A percentile compares a stretch with the other conserved stretches of the same genome.
Conservation (phyloP, 2,888 invertebrate species). For the Ichneumoninae sp. region DNA sequence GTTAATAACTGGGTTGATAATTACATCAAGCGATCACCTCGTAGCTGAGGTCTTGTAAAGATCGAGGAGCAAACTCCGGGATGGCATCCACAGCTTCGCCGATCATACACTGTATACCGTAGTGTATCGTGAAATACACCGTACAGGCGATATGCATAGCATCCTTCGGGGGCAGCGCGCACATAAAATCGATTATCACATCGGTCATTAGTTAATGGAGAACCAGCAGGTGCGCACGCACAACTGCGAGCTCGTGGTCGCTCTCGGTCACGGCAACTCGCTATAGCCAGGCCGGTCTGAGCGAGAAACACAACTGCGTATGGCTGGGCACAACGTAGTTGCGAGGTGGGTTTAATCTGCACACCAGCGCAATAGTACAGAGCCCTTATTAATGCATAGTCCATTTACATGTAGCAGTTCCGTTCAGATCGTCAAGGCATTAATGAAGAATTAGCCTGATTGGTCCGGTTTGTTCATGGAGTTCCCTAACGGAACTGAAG, state of each 20-base stretch:
- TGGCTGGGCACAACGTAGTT: neutral
- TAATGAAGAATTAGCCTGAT: no score
- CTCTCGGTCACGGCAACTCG: constrained; percentile 60
- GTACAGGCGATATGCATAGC: constrained; percentile 20
- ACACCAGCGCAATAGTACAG: no score
- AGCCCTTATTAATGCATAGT: no score
- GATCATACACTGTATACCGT: neutral
- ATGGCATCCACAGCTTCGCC: neutral
- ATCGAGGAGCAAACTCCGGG: neutral
- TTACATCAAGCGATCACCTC: no score
- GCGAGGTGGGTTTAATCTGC: constrained; percentile 30
- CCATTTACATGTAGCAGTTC: no score
- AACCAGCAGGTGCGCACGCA: constrained; percentile 39
- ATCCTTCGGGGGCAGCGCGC: neutral
- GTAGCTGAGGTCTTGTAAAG: neutral
- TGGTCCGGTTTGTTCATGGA: no score
- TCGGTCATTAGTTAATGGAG: constrained; percentile 63
- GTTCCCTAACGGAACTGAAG: no score
- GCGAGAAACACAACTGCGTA: neutral
- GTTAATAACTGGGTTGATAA: no score
- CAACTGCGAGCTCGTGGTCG: constrained; percentile 72
- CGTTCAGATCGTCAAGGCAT: no score
- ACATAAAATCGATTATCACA: constrained; percentile 64
- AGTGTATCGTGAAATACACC: neutral
- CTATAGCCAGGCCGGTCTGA: constrained; percentile 5